Evolutionary conservation across 2,888 invertebrate genomes (phyloP).

Genomic region (Operophtera brumata): DNA sequence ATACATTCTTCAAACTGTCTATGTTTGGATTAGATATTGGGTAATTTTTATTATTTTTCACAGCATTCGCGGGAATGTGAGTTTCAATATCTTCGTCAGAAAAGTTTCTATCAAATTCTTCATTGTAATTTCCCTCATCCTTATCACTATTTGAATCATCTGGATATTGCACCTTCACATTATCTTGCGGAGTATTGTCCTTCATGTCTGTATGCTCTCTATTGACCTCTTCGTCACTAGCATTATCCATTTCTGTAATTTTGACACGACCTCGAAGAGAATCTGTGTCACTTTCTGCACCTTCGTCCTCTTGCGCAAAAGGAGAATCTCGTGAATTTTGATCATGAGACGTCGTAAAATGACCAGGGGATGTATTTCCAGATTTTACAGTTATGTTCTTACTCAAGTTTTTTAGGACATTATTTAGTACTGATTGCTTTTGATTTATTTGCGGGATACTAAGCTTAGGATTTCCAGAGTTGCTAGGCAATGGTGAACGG

Average conservation of each 20-base stretch:
- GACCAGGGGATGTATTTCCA: conserved; percentile 49
- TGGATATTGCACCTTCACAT: conserved; percentile 55
- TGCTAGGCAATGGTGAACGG: not conserved
- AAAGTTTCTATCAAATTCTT: conserved; percentile 29
- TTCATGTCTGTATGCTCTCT: conserved; percentile 31
- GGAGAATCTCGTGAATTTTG: conserved; percentile 37
- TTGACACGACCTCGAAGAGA: conserved; percentile 47
- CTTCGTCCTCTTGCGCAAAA: conserved; percentile 31
- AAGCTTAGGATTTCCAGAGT: conserved; percentile 5
- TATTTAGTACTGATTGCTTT: conserved; percentile 45
- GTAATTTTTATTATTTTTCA: conserved; percentile 37
- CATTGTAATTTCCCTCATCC: conserved; percentile 44
- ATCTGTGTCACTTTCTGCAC: conserved; percentile 47
- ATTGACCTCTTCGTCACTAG: conserved; percentile 43
- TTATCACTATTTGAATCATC: conserved; percentile 50
- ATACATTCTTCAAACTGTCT: conserved; percentile 52
- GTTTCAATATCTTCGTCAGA: conserved; percentile 47
- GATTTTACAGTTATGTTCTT: conserved; percentile 66
- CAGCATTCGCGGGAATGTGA: conserved; percentile 40
- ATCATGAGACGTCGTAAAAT: conserved; percentile 34
- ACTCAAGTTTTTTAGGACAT: conserved; percentile 58
- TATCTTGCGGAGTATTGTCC: conserved; percentile 29
- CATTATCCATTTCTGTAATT: conserved; percentile 57
- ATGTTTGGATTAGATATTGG: conserved; percentile 37
- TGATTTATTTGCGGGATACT: conserved; percentile 30